phyloP scores from a whole-genome alignment of 2,113 vertebrate genomes.

The Microcebus griseorufus region DNA sequence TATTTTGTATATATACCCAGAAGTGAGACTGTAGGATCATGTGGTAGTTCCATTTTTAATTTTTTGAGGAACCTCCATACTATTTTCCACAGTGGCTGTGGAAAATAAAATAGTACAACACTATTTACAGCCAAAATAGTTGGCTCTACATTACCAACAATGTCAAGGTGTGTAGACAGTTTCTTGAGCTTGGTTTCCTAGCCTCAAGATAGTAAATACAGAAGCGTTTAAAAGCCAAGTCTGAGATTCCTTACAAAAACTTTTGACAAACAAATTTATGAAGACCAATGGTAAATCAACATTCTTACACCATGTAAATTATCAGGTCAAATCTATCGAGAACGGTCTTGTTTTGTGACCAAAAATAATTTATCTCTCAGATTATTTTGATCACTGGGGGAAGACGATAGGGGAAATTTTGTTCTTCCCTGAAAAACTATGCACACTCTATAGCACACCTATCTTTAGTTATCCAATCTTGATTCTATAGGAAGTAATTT shows the following conservation, averaged over 20 bases:
- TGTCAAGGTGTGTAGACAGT: background rate
- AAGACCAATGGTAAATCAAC: background rate
- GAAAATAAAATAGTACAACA: too few species aligned
- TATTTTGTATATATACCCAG: background rate
- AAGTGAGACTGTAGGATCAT: background rate
- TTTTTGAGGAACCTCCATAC: background rate
- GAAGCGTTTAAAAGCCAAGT: background rate
- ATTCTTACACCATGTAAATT: background rate
- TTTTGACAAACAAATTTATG: background rate
- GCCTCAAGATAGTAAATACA: background rate
- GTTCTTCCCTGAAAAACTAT: background rate
- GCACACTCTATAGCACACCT: background rate
- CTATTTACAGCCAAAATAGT: too few species aligned
- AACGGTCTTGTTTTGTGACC: background rate
- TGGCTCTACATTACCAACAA: background rate
- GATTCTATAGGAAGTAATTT: background rate
- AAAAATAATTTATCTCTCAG: background rate
- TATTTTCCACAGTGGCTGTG: background rate
- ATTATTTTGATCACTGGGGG: background rate
- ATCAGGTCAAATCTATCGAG: background rate
- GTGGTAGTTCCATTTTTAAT: background rate
- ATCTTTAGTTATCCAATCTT: background rate
- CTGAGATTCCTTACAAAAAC: background rate
- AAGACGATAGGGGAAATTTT: background rate
- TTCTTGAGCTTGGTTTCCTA: background rate